These are phyloP conservation scores for Drosophila barbarae DNA, from an alignment of 2,888 invertebrate genomes.

Conservation along the genomic window DNA sequence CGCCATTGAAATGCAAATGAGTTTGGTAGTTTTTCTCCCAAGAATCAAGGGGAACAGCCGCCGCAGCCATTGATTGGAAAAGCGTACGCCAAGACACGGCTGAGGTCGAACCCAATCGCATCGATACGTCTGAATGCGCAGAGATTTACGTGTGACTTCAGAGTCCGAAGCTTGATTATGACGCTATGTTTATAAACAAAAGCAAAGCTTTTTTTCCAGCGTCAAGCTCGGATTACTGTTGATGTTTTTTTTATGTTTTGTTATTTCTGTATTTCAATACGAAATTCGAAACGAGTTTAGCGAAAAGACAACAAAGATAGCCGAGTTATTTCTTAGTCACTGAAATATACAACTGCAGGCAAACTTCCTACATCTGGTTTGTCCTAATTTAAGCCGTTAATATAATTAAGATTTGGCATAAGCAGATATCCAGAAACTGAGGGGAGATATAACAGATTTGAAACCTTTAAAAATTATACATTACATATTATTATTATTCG, in stretches of 20 bases:
- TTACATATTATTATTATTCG: too few relatives aligned
- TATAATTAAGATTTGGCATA: not conserved
- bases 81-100: conserved; percentile 6
- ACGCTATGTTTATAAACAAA: conserved; percentile 39
- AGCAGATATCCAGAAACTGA: not conserved
- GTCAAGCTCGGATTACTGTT: conserved; percentile 38
- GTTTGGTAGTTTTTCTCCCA: conserved; percentile 18
- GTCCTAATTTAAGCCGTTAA: conserved; percentile 8
- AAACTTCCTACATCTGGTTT: conserved; percentile 2
- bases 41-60: conserved; percentile 14
- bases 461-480: too few relatives aligned
- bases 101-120: conserved; percentile 7
- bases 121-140: conserved; percentile 29
- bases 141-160: conserved; percentile 24
- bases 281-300: conserved; percentile 29
- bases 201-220: conserved; percentile 42
- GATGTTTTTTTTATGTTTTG: conserved; percentile 17
- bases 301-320: conserved; percentile 22
- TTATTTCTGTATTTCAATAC: conserved; percentile 31
- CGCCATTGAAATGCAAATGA: conserved; percentile 35
- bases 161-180: conserved; percentile 34
- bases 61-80: conserved; percentile 26
- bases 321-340: conserved; percentile 32
- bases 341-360: conserved; percentile 4
- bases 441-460: too few relatives aligned